Evolutionary conservation across 2,888 invertebrate species (phyloP).

Genomic region (Stratiomys singularior): DNA sequence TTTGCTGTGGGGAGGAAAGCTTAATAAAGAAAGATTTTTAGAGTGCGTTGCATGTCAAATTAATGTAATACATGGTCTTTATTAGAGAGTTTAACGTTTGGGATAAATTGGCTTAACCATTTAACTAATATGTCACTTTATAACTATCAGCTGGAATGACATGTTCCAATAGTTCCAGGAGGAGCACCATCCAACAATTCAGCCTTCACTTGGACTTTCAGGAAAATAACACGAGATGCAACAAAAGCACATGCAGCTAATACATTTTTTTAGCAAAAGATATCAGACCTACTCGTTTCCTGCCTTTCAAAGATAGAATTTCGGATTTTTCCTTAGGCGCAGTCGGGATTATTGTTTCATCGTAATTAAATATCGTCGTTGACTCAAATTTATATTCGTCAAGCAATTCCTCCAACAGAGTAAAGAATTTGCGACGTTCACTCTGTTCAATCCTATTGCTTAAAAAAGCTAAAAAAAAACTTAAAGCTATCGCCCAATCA

Average conservation of each 20-base stretch:
- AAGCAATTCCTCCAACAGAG: background rate
- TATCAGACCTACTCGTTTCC: background rate
- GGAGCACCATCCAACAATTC: conserved; percentile 20
- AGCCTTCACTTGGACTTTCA: background rate
- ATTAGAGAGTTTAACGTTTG: background rate
- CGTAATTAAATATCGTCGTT: conserved; percentile 1
- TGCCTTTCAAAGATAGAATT: background rate
- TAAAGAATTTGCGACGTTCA: background rate
- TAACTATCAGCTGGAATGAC: conserved; percentile 10
- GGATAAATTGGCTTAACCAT: background rate
- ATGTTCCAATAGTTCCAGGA: background rate
- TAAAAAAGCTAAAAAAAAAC: no score
- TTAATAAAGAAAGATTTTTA: conserved; percentile 38
- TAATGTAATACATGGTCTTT: background rate
- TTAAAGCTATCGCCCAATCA: no score
- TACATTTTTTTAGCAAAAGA: conserved; percentile 2
- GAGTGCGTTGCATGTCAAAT: conserved; percentile 25
- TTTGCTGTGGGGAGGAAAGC: conserved; percentile 56
- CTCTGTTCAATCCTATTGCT: conserved; percentile 6
- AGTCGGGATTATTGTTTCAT: conserved; percentile 1
- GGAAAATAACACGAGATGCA: background rate
- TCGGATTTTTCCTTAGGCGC: background rate
- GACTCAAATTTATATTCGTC: background rate
- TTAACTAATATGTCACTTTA: conserved; percentile 16
- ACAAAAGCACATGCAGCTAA: background rate